Conservation (phyloP, 37 sponge, comb jelly and placozoan species). For the Tethya wilhelma region DNA sequence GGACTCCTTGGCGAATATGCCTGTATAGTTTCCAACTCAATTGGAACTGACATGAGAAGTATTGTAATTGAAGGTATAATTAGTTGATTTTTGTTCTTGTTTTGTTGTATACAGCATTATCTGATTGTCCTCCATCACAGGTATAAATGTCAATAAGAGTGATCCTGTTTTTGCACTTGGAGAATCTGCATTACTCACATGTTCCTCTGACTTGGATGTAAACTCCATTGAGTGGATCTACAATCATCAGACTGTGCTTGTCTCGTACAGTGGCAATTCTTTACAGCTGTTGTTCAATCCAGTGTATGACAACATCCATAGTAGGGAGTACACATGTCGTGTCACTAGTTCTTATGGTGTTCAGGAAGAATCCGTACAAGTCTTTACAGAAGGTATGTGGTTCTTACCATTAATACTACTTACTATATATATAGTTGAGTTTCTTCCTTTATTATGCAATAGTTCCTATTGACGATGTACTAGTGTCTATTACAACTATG, state of each 20-base stretch:
- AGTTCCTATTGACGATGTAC: conserved; percentile 8
- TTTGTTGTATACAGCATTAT: background rate
- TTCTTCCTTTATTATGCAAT: too few species aligned
- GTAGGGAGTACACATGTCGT: conserved; percentile 12
- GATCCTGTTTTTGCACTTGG: background rate
- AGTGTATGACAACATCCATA: conserved; percentile 31
- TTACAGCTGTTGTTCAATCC: conserved; percentile 19
- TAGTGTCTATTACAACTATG: background rate
- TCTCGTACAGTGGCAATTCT: background rate
- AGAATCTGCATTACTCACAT: background rate
- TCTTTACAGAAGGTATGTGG: conserved; percentile 6
- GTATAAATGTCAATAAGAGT: background rate
- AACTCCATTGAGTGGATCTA: conserved; percentile 7
- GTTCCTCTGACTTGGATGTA: conserved; percentile 11
- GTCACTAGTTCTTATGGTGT: conserved; percentile 6
- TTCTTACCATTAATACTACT: too few species aligned
- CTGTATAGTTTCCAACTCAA: conserved; percentile 8
- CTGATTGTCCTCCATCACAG: background rate
- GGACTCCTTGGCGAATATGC: conserved; percentile 10
- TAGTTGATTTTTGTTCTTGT: background rate
- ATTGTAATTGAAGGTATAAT: conserved; percentile 4
- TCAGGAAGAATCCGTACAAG: conserved; percentile 1
- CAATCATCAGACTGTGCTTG: background rate
- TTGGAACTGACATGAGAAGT: conserved; percentile 4
- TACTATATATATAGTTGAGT: too few species aligned